phyloP scores from a whole-genome alignment of 1,140 invertebrate genomes.

The Calliopsis andreniformis region DNA sequence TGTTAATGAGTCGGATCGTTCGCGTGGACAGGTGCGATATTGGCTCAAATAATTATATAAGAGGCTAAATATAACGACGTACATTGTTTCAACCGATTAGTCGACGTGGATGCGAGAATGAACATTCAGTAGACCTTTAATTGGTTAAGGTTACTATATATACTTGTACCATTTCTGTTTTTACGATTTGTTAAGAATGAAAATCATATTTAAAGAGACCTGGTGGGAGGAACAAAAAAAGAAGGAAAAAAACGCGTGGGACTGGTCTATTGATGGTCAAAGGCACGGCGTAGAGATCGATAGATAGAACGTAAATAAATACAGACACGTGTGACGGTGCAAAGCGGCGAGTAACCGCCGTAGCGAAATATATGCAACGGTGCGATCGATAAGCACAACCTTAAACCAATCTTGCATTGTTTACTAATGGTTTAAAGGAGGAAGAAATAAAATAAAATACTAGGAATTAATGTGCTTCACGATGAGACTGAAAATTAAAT shows the following conservation, averaged over 20 bases:
- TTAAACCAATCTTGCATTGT: background rate
- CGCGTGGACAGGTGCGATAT: background rate
- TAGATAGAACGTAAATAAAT: slow-evolving; percentile 34
- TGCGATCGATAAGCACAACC: slow-evolving; percentile 10
- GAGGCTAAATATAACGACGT: slow-evolving; percentile 35
- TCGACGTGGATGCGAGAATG: background rate
- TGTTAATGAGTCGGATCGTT: background rate
- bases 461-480: background rate
- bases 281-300: slow-evolving; percentile 7
- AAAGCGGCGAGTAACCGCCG: background rate
- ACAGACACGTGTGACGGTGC: slow-evolving; percentile 31
- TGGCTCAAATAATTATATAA: slow-evolving; percentile 42
- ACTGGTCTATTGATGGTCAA: slow-evolving; percentile 2
- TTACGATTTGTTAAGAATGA: background rate
- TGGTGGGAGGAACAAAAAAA: background rate
- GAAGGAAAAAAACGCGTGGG: background rate
- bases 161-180: background rate
- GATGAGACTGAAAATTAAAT: too few relatives aligned
- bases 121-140: background rate
- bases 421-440: background rate
- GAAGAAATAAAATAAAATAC: too few relatives aligned
- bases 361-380: background rate
- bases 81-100: background rate
- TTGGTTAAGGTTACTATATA: background rate
- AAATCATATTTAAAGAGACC: background rate